A percentile compares a stretch with the other conserved stretches of the same genome.
phyloP scores from a whole-genome alignment of 2,888 invertebrate genomes.

The Mesoligia furuncula region DNA sequence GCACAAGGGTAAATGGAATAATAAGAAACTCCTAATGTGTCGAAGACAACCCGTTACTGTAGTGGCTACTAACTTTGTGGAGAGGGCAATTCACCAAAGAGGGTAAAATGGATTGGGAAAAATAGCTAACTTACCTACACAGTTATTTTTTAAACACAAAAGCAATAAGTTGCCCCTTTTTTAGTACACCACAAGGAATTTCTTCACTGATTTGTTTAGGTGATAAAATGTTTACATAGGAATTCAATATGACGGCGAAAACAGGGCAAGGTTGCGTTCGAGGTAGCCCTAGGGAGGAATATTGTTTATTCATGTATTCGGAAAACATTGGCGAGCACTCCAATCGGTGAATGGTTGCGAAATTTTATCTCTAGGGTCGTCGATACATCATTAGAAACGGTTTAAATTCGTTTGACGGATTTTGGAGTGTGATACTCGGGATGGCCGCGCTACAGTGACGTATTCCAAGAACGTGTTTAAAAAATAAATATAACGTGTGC shows the following conservation, averaged over 20 bases:
- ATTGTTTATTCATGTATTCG: conserved; percentile 79
- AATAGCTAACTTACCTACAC: neutral
- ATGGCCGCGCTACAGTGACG: neutral
- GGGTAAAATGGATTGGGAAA: neutral
- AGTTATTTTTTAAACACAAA: neutral
- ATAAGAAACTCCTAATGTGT: neutral
- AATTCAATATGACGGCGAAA: conserved; percentile 54
- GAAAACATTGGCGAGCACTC: conserved; percentile 76
- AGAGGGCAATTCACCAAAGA: neutral
- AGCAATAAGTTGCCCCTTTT: conserved; percentile 15
- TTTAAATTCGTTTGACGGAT: conserved; percentile 53
- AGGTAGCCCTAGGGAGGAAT: conserved; percentile 62
- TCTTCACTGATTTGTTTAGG: conserved; percentile 39
- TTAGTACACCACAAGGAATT: conserved; percentile 49
- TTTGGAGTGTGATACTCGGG: conserved; percentile 11
- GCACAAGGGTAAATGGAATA: conserved; percentile 3
- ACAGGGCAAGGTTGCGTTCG: conserved; percentile 68
- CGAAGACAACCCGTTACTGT: neutral
- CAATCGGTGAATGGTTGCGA: conserved; percentile 68
- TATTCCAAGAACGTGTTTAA: neutral
- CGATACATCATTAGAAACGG: conserved; percentile 59
- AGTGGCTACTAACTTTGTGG: neutral
- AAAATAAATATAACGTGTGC: too few species aligned
- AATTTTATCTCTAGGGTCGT: conserved; percentile 67
- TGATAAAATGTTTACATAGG: conserved; percentile 61